Evolutionary conservation across 2,888 invertebrate species (phyloP), one percentile per base, ranked within the genome.

Genomic region (Eilema griseolum): DNA sequence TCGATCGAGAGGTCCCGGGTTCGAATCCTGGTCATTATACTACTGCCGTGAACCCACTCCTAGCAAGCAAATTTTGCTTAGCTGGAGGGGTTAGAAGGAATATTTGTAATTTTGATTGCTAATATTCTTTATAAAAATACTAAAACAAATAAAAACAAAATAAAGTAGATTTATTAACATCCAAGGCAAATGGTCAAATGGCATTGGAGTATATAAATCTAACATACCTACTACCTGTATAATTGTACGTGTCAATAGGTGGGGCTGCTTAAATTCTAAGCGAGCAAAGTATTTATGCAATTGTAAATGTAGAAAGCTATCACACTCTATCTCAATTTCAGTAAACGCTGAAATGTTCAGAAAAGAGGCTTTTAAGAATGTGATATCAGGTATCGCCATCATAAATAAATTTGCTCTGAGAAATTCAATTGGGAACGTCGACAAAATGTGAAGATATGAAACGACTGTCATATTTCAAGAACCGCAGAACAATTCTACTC

Each of bases 401-500:
- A 70, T 61, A 76, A 79, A 81, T 71, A 70, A 63, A 72, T 75
- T 77, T 69, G 1, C 59, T 46, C 16, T 26, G 46, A 66, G 46
- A 74, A 60, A 82, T 81, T 81, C 77, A 84, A 83, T 86, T 81
- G 78, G 60, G 67, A 76, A 70, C 77, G 73, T 71, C 71, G 77
- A 70, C 70, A 81, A 79, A 84, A 82, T 75, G 76, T 79, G 70
- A 74, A 82, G 81, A 78, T 81, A 78, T 78, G 72, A 83, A 85
- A 81, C 70, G 77, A 77, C 79, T 60, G 78, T 79, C 78, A 84
- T 86, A 86, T 82, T 80, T 84, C 73, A 82, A 59, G 61, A 73
- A 79, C 72, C 78, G 65, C 66, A 46, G 67, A 61, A 60, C 69
- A 74, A 67, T 76, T 57, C 71, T 71, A 66, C 71, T 60, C 66